A percentile compares a stretch with the other conserved stretches of the same genome.
Evolutionary conservation across 2,797 vertebrate genomes (phyloP).

Genomic region (Smutsia temminckii): DNA sequence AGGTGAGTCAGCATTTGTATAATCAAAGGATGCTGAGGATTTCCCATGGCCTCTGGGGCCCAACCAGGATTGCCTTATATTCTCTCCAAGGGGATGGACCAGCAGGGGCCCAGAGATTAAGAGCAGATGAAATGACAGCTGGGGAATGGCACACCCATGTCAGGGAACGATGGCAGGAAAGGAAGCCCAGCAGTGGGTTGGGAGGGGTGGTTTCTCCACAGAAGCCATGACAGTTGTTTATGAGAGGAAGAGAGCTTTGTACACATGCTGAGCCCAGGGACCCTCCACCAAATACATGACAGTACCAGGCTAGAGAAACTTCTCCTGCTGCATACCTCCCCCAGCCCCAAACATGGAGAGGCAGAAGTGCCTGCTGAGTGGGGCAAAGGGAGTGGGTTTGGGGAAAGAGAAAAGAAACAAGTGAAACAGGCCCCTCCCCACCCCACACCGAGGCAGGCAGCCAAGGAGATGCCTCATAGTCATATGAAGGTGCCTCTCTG

Average conservation of each 20-base stretch:
- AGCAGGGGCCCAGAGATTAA: background rate
- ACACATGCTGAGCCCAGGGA: background rate
- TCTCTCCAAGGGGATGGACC: background rate
- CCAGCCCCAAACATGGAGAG: no score
- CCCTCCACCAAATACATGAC: accelerated
- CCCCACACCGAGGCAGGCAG: no score
- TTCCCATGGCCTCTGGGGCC: background rate
- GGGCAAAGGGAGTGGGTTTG: background rate
- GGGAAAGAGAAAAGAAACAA: background rate
- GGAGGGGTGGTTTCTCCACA: background rate
- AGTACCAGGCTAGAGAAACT: background rate
- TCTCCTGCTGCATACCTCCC: background rate
- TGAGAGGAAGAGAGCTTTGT: background rate
- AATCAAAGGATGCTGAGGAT: background rate
- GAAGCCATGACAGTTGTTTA: background rate
- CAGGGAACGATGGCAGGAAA: background rate
- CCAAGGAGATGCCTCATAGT: background rate
- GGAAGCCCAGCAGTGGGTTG: background rate
- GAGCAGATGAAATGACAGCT: background rate
- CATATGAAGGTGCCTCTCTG: background rate
- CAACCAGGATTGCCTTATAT: background rate
- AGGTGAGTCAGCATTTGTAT: background rate
- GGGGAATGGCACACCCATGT: background rate
- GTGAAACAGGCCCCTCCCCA: background rate
- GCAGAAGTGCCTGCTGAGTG: background rate